Base-by-base conservation (phyloP, 2,113 vertebrate genomes). In the Ameiurus melas region DNA sequence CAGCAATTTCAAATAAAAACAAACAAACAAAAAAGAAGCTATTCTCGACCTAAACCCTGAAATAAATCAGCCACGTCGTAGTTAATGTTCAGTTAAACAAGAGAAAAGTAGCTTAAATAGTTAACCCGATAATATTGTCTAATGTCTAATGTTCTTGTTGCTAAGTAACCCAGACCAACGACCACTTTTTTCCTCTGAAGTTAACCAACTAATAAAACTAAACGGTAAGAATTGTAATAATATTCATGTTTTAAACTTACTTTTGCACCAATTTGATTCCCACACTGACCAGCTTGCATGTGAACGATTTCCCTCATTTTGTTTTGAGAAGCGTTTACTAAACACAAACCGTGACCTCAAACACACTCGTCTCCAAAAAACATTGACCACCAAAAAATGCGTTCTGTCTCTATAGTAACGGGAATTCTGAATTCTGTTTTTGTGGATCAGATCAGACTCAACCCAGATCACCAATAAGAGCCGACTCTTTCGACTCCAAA, bases 361-460 rank as follows among this genome's bases (percentile, higher is more conserved):
- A 53, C 4, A 10, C 4, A 3, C 20, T 16, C 1, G 71, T 10
- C 71, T n/a, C n/a, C n/a, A n/a, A n/a, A n/a, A n/a, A n/a, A n/a
- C n/a, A n/a, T n/a, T n/a, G n/a, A n/a, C n/a, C n/a, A n/a, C n/a
- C 12, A 17, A 10, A 4, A 53, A 33, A 82, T 90, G 81, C 57
- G 64, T 79, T 77, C 36, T 3, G 88, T 91, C 90, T 73, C 83
- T 62, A 43, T 87, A 62, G 88, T 71, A 19, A 89, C 39, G 19
- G 36, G 39, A n/a, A 27, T 33, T 3, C 36, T 30, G 55, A 4
- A 39, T 39, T 39, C 51, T 55, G 60, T 43, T 73, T 39, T 22
- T 73, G 33, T 22, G 70, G 39, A 1, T 73, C 71, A 71, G 27
- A 36, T 71, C 30, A 30, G n/a, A 0, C 14, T 70, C 66, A 70